Evolutionary conservation across 2,113 vertebrate genomes (phyloP), one percentile per base, ranked within the genome.

Genomic region (Epinephelus moara): DNA sequence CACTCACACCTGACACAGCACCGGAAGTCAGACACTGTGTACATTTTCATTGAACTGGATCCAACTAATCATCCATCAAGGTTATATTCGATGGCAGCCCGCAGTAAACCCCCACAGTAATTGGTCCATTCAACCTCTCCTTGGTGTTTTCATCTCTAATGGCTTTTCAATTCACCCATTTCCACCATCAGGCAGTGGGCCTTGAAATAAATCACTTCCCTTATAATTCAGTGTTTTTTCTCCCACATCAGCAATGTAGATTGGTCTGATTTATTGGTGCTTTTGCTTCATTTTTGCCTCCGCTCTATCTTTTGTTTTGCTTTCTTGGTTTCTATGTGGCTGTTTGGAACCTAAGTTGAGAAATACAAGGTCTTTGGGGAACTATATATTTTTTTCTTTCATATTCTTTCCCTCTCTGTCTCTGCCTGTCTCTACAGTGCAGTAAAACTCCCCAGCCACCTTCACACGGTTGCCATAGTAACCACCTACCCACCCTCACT

Each of bases 381-480:
- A 57, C 17, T n/a, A 23, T 53, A 5, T 21, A 50, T 40, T 53
- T 50, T 70, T 47, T 60, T 23, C 74, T 57, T 21, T 83, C 59
- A 60, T 67, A 71, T 67, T 75, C 30, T 78, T 47, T 78, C 18
- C 37, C 21, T 66, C 52, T 67, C 56, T 37, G 9, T 59, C 33
- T 81, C 49, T 59, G 66, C 0, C 23, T 2, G 55, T 89, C 84
- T 85, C 88, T 12, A 66, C 55, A 64, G 77, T 6, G 62, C 70
- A 71, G 64, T 67, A 49, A 69, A 79, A 90, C 78, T 82, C 75
- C 61, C 64, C 74, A 68, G 71, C 80, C 62, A 81, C 85, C 85
- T 79, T 78, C 82, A 73, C 85, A 81, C 0, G 80, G 90, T 94
- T 92, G 71, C 90, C 82, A 90, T 83, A 68, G 92, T 23, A 86